phyloP scores from a whole-genome alignment of 2,888 invertebrate genomes.

The Clitarchus hookeri region DNA sequence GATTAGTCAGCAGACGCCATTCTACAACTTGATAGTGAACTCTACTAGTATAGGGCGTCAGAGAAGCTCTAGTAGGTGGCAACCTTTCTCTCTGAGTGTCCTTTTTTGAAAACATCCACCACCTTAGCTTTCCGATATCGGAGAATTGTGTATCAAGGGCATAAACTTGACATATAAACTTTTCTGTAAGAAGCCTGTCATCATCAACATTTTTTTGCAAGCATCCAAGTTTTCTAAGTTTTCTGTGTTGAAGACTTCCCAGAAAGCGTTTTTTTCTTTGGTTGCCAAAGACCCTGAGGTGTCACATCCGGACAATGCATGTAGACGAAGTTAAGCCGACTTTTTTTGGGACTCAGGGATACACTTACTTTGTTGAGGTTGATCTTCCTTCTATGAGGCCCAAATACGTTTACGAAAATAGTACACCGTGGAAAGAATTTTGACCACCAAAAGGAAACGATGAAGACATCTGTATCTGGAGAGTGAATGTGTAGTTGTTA shows the following conservation, averaged over 20 bases:
- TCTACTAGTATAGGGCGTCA: not conserved
- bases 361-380: constrained; percentile 1
- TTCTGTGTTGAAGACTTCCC: constrained; percentile 15
- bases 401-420: not conserved
- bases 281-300: not conserved
- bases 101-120: constrained; percentile 5
- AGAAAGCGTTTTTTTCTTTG: not conserved
- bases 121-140: not conserved
- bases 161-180: constrained; percentile 15
- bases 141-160: not conserved
- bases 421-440: not conserved
- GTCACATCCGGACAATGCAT: not conserved
- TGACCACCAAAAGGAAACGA: not conserved
- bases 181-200: not conserved
- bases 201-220: constrained; percentile 16
- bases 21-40: not conserved
- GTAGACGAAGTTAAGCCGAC: not conserved
- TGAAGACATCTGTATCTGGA: not conserved
- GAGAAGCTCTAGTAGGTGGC: not conserved
- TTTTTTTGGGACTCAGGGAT: not conserved
- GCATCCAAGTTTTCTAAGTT: not conserved
- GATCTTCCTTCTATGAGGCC: not conserved
- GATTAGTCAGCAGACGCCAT: not conserved
- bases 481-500: not conserved
- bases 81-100: not conserved